Evolutionary conservation across 92 coral and sea anemone species (phyloP).

Genomic region (Palythoa caribaeorum): DNA sequence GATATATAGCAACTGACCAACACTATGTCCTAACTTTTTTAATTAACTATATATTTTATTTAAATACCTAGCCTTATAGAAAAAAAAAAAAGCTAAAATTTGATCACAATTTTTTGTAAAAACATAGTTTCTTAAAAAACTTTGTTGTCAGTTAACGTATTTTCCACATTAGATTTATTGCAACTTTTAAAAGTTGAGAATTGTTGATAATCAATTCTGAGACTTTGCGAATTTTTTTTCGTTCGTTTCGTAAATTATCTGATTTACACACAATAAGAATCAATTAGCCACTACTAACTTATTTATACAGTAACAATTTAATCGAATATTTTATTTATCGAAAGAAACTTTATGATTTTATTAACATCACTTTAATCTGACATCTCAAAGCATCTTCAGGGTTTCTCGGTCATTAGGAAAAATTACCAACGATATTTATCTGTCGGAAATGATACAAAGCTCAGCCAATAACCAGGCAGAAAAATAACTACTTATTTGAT

Average conservation of each 20-base stretch:
- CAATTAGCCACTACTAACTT: constrained; percentile 75
- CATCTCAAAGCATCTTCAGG: constrained; percentile 19
- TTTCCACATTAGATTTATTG: background rate
- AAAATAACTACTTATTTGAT: constrained; percentile 40
- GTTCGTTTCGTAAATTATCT: constrained; percentile 74
- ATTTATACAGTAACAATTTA: constrained; percentile 79
- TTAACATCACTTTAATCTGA: constrained; percentile 37
- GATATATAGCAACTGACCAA: too few species aligned
- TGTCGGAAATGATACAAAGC: constrained; percentile 43
- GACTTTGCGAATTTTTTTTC: constrained; percentile 47
- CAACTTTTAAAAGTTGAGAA: background rate
- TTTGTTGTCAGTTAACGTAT: background rate
- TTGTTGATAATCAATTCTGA: constrained; percentile 29
- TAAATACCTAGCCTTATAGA: too few species aligned
- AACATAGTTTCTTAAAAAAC: background rate
- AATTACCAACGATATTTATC: constrained; percentile 41
- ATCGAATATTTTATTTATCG: constrained; percentile 34
- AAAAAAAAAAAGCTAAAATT: background rate
- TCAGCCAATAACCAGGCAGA: constrained; percentile 32
- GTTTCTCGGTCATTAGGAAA: constrained; percentile 41
- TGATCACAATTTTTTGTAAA: background rate
- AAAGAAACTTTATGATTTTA: constrained; percentile 36
- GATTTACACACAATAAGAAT: constrained; percentile 75
- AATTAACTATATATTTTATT: too few species aligned
- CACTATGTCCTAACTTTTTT: too few species aligned